phyloP scores from a whole-genome alignment of 2,113 vertebrate species.

The Oryzias woworae region DNA sequence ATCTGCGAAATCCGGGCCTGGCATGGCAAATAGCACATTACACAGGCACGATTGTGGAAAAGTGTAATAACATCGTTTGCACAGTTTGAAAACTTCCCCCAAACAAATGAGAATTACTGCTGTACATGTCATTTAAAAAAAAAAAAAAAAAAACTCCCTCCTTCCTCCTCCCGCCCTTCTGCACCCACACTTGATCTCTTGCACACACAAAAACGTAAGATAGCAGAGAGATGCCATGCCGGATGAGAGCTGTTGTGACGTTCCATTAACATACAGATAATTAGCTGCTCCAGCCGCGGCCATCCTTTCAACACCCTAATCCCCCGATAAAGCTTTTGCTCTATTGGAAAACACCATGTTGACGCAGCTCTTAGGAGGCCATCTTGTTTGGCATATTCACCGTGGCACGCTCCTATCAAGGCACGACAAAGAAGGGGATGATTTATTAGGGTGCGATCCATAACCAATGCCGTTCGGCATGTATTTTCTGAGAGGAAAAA shows the following conservation, averaged over 20 bases:
- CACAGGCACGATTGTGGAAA: constrained; percentile 74
- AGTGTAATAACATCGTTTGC: constrained; percentile 81
- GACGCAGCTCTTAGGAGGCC: constrained; percentile 61
- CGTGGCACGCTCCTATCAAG: constrained; percentile 59
- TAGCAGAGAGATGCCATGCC: constrained; percentile 21
- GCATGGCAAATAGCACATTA: constrained; percentile 84
- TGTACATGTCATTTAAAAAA: constrained; percentile 59
- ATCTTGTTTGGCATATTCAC: constrained; percentile 73
- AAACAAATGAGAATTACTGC: constrained; percentile 74
- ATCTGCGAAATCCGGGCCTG: constrained; percentile 78
- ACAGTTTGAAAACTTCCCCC: constrained; percentile 82
- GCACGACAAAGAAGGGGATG: constrained; percentile 62
- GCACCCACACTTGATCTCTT: constrained; percentile 38
- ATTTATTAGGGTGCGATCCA: constrained; percentile 75
- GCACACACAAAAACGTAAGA: constrained; percentile 11
- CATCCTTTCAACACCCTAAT: constrained; percentile 64
- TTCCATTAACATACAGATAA: constrained; percentile 77
- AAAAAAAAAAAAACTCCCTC: background rate
- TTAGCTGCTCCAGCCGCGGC: constrained; percentile 62
- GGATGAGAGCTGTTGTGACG: constrained; percentile 57
- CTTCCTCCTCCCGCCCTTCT: constrained; percentile 18
- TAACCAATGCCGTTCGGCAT: constrained; percentile 65
- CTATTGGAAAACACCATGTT: constrained; percentile 75
- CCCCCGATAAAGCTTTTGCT: constrained; percentile 68
- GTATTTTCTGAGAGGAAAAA: constrained; percentile 68